These are phyloP conservation scores for Scarus forsteni DNA, from an alignment of 2,797 vertebrate genomes.

Conservation along the genomic window DNA sequence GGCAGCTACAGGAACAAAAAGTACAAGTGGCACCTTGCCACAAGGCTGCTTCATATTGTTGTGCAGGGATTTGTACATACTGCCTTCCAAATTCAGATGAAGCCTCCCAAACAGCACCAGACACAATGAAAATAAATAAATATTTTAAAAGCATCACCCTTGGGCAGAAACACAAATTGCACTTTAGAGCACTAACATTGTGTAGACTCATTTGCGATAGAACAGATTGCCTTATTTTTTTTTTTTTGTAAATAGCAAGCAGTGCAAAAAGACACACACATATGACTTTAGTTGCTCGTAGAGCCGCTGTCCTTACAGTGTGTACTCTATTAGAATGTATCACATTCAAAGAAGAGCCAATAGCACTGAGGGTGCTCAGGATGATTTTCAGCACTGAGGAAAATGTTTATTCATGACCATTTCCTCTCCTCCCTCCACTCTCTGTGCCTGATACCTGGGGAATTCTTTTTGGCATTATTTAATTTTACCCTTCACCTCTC, in stretches of 20 bases:
- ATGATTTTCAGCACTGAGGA: conserved; percentile 36
- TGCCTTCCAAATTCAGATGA: conserved; percentile 46
- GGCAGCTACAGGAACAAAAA: conserved; percentile 42
- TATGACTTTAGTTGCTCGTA: conserved; percentile 9
- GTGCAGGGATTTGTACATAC: conserved; percentile 33
- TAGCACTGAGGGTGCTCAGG: conserved; percentile 36
- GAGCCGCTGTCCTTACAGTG: conserved; percentile 22
- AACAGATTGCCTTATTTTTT: conserved; percentile 44
- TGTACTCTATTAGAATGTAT: conserved; percentile 39
- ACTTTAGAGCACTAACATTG: conserved; percentile 23
- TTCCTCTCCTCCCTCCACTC: not conserved
- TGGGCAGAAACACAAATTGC: conserved; percentile 41
- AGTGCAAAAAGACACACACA: conserved; percentile 26
- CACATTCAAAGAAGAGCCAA: conserved; percentile 28
- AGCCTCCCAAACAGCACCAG: conserved; percentile 23
- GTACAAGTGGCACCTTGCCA: conserved; percentile 44
- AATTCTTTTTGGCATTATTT: conserved; percentile 49
- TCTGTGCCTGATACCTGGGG: conserved; percentile 2
- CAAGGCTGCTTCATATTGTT: conserved; percentile 33
- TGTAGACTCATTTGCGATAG: conserved; percentile 39
- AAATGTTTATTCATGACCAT: conserved; percentile 55
- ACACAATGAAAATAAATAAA: conserved; percentile 3
- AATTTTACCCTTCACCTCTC: conserved; percentile 67
- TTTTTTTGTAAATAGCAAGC: conserved; percentile 27
- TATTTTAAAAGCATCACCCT: conserved; percentile 11